Percentiles rank a stretch among this genome's conserved stretches.
These are phyloP conservation scores for Fabriciana adippe DNA, from an alignment of 2,888 invertebrate genomes.

Conservation along the genomic window DNA sequence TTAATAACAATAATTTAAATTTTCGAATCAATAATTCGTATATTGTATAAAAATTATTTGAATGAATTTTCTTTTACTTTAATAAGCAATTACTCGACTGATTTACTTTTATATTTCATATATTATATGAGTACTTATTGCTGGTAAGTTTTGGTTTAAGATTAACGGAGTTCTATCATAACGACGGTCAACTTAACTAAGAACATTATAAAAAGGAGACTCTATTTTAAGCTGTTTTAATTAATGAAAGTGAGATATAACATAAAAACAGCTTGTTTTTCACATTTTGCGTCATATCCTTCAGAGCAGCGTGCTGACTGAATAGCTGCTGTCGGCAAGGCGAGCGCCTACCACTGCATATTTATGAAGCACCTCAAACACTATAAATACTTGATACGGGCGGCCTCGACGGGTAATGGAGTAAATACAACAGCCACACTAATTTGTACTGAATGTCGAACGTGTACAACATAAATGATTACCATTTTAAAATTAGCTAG, in stretches of 20 bases:
- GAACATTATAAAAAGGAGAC: neutral
- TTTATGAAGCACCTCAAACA: constrained; percentile 83
- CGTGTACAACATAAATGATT: constrained; percentile 38
- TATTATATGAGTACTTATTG: neutral
- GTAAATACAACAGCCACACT: constrained; percentile 73
- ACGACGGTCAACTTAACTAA: neutral
- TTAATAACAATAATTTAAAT: too few species aligned
- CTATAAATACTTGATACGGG: constrained; percentile 82
- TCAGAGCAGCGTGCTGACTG: constrained; percentile 53
- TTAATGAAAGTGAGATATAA: constrained; percentile 16
- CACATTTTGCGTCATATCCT: constrained; percentile 42
- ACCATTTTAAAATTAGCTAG: constrained; percentile 12
- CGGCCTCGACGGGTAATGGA: constrained; percentile 74
- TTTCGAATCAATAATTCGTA: too few species aligned
- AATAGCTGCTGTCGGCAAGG: constrained; percentile 82
- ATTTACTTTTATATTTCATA: too few species aligned
- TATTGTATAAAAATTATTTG: too few species aligned
- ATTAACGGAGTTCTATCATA: neutral
- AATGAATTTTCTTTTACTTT: too few species aligned
- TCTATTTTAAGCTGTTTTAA: constrained; percentile 9
- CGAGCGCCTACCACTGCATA: constrained; percentile 82
- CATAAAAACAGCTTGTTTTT: constrained; percentile 44
- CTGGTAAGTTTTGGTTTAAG: too few species aligned
- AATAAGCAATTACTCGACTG: too few species aligned
- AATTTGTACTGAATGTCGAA: constrained; percentile 57